Conservation (phyloP, 2,113 vertebrate genomes). For the Larimichthys crocea region DNA sequence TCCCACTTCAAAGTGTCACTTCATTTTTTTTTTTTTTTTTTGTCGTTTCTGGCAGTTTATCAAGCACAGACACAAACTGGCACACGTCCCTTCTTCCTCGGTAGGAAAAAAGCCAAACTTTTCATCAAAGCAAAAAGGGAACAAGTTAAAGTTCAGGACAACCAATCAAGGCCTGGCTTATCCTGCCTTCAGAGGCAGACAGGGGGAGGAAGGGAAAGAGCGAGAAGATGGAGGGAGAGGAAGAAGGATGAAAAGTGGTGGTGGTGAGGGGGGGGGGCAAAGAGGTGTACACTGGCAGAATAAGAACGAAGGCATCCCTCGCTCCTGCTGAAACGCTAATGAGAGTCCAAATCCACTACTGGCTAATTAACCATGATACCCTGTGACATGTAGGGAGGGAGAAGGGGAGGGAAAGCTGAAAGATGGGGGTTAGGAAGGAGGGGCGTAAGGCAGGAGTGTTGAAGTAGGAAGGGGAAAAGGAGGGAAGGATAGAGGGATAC, state of each 20-base stretch:
- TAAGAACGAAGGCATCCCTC: slow-evolving; percentile 72
- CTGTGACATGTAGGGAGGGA: slow-evolving; percentile 68
- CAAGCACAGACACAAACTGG: slow-evolving; percentile 64
- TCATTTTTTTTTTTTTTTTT: slow-evolving; percentile 36
- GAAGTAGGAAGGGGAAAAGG: not conserved
- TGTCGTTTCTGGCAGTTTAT: slow-evolving; percentile 66
- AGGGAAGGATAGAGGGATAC: not conserved
- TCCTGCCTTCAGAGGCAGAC: slow-evolving; percentile 51
- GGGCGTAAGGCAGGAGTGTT: not conserved
- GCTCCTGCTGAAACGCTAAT: slow-evolving; percentile 72
- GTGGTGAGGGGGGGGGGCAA: not conserved
- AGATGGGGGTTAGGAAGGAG: not conserved
- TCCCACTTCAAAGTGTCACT: slow-evolving; percentile 63
- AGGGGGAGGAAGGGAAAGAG: not conserved
- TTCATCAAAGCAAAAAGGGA: slow-evolving; percentile 67
- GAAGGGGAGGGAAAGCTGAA: slow-evolving; percentile 32
- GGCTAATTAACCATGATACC: slow-evolving; percentile 82
- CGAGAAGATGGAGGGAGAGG: slow-evolving; percentile 6
- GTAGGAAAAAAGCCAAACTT: slow-evolving; percentile 51
- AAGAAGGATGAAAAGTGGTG: slow-evolving; percentile 18
- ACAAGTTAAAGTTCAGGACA: slow-evolving; percentile 63
- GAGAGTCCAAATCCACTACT: slow-evolving; percentile 73
- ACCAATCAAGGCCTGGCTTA: slow-evolving; percentile 48
- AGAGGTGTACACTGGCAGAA: slow-evolving; percentile 58
- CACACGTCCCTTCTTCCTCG: slow-evolving; percentile 49